Evolutionary conservation across 2,113 vertebrate species (phyloP).

Genomic region (Rhinogobius similis): DNA sequence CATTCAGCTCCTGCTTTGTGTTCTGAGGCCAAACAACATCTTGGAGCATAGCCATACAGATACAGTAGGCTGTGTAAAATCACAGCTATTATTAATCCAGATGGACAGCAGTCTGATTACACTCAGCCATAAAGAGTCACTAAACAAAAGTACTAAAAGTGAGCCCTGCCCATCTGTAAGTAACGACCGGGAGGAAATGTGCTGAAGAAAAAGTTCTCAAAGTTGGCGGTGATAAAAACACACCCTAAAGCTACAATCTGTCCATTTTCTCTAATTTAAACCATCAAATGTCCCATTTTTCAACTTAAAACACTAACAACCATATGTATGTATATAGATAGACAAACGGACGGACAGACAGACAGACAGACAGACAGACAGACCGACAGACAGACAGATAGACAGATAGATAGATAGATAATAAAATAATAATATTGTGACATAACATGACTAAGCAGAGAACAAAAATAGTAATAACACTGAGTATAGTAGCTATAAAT

Average conservation of each 20-base stretch:
- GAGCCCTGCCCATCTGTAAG: constrained; percentile 22
- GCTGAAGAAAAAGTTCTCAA: too few relatives aligned
- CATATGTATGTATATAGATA: neutral
- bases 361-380: too few relatives aligned
- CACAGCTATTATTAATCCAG: constrained; percentile 65
- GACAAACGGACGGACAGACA: too few relatives aligned
- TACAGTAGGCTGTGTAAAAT: constrained; percentile 67
- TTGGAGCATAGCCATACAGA: constrained; percentile 56
- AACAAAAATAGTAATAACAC: constrained; percentile 8
- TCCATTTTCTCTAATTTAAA: constrained; percentile 17
- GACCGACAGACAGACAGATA: too few relatives aligned
- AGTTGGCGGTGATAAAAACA: constrained; percentile 38
- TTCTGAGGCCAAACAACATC: constrained; percentile 70
- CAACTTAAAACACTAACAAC: too few relatives aligned
- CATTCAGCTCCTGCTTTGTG: constrained; percentile 66
- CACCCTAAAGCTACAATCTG: constrained; percentile 44
- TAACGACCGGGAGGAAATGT: constrained; percentile 31
- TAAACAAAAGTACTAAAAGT: constrained; percentile 38
- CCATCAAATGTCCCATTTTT: constrained; percentile 5
- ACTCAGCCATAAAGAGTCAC: constrained; percentile 48
- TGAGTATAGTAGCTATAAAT: constrained; percentile 6
- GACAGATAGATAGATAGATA: too few relatives aligned
- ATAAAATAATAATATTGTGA: too few relatives aligned
- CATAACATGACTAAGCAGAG: neutral
- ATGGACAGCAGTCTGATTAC: constrained; percentile 64